A percentile compares a stretch with the other conserved stretches of the same genome.
Evolutionary conservation across 1,140 invertebrate genomes (phyloP).

Genomic region (Zaprionus ornatus): DNA sequence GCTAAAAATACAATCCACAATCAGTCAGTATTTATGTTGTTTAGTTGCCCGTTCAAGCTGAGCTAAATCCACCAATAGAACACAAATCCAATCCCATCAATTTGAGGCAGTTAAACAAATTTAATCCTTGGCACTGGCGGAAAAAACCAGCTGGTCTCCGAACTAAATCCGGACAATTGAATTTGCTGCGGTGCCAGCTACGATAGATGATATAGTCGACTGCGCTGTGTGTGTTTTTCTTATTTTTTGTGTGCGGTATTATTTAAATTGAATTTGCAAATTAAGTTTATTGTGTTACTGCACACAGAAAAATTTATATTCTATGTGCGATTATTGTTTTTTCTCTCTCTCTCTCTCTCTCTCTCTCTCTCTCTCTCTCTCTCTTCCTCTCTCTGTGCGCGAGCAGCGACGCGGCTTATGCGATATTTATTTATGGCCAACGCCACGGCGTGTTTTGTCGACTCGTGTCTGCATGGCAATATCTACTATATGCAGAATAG

Average conservation of each 20-base stretch:
- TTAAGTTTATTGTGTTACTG: constrained; percentile 74
- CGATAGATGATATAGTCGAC: constrained; percentile 1
- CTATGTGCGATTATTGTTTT: constrained; percentile 63
- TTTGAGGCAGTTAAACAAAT: constrained; percentile 43
- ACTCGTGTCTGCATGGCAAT: background rate
- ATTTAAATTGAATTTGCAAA: constrained; percentile 81
- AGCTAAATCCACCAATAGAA: constrained; percentile 6
- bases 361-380: background rate
- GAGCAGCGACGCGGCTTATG: constrained; percentile 57
- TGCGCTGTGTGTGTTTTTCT: constrained; percentile 35
- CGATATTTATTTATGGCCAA: constrained; percentile 79
- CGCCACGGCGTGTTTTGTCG: background rate
- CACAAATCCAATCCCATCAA: constrained; percentile 36
- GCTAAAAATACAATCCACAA: background rate
- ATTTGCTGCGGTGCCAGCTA: constrained; percentile 36
- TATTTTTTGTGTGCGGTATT: constrained; percentile 46
- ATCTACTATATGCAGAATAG: background rate
- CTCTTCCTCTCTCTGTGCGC: background rate
- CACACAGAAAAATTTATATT: constrained; percentile 68
- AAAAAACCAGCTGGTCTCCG: constrained; percentile 36
- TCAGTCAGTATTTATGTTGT: background rate
- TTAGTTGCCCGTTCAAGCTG: background rate
- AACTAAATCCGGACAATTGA: constrained; percentile 69
- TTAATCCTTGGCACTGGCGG: constrained; percentile 35
- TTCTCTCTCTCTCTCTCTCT: constrained; percentile 15